A percentile compares a stretch with the other conserved stretches of the same genome.
phyloP scores from a whole-genome alignment of 2,888 invertebrate genomes.

The Parnassius mnemosyne region DNA sequence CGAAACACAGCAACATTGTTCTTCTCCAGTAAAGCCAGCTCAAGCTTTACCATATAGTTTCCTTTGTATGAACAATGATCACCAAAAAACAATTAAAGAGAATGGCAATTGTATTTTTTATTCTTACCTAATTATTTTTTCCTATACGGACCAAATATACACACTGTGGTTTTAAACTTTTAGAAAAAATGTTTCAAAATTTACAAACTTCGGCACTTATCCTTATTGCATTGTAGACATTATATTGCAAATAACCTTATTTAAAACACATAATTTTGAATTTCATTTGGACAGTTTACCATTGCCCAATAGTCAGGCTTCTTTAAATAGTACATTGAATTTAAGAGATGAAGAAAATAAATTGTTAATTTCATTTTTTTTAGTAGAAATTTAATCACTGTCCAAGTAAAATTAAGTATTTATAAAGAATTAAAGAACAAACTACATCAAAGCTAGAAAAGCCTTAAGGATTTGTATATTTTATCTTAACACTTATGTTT shows the following conservation, averaged over 20 bases:
- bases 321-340: too few relatives aligned
- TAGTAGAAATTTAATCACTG: not conserved
- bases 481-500: conserved; percentile 4
- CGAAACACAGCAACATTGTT: too few relatives aligned
- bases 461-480: conserved; percentile 1
- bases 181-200: conserved; percentile 39
- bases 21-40: too few relatives aligned
- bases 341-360: too few relatives aligned
- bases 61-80: too few relatives aligned
- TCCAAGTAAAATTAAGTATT: not conserved
- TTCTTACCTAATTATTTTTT: conserved; percentile 40
- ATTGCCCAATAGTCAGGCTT: too few relatives aligned
- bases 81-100: conserved; percentile 23
- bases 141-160: conserved; percentile 49
- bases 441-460: conserved; percentile 7
- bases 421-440: not conserved
- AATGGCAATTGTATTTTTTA: conserved; percentile 31
- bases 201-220: conserved; percentile 29
- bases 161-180: conserved; percentile 43
- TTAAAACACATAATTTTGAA: conserved; percentile 8
- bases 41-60: too few relatives aligned
- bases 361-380: too few relatives aligned
- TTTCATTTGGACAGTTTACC: conserved; percentile 8
- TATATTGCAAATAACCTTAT: conserved; percentile 21
- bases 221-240: conserved; percentile 24